phyloP scores from a whole-genome alignment of 2,888 invertebrate genomes.

The Crioceris asparagi region DNA sequence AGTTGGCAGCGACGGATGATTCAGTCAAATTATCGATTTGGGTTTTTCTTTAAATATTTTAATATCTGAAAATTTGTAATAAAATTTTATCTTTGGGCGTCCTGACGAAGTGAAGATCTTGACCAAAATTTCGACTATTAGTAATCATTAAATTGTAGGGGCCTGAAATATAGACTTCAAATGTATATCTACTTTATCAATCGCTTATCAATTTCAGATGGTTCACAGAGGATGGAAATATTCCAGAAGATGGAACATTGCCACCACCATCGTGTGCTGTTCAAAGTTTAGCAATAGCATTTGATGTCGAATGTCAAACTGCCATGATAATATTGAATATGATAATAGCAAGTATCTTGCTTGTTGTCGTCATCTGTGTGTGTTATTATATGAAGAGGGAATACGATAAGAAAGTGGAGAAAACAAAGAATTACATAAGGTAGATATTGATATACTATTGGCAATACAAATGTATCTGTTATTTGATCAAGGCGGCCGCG shows the following conservation, averaged over 20 bases:
- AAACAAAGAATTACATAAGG: conserved; percentile 57
- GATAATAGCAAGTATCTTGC: conserved; percentile 45
- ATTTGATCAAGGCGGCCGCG: too few species aligned
- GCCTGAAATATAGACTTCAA: too few species aligned
- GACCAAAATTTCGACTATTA: too few species aligned
- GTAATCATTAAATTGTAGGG: too few species aligned
- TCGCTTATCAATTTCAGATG: conserved; percentile 37
- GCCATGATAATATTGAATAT: conserved; percentile 58
- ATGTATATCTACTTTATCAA: too few species aligned
- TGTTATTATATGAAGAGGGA: conserved; percentile 54
- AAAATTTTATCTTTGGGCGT: too few species aligned
- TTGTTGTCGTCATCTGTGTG: conserved; percentile 40
- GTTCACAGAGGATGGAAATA: conserved; percentile 48
- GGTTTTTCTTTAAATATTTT: too few species aligned
- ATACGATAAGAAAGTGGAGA: conserved; percentile 55
- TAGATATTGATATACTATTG: conserved; percentile 35
- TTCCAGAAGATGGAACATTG: conserved; percentile 58
- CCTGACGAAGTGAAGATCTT: too few species aligned
- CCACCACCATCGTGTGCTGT: conserved; percentile 54
- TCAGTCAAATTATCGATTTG: too few species aligned
- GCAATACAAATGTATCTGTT: too few species aligned
- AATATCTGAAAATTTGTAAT: too few species aligned
- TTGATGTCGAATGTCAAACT: conserved; percentile 62
- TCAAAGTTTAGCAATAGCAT: conserved; percentile 52
- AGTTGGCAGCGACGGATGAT: too few species aligned